Evolutionary conservation across 1,140 invertebrate genomes (phyloP).

Genomic region (Drosophila orena): DNA sequence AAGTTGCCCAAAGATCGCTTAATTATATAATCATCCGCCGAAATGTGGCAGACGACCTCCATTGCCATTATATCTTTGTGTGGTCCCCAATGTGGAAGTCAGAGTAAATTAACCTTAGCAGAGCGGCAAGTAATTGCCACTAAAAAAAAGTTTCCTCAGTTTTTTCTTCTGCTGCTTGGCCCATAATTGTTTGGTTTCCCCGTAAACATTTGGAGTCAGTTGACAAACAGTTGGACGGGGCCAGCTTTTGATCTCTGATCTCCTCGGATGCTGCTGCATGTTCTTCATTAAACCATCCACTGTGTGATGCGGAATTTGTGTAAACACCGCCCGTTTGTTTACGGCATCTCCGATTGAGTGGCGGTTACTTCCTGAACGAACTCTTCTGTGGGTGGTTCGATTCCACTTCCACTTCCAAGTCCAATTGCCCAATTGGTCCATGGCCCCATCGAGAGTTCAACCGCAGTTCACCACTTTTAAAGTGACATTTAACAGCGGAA

Average conservation of each 20-base stretch:
- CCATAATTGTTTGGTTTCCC: slow-evolving; percentile 66
- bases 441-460: slow-evolving; percentile 45
- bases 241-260: slow-evolving; percentile 65
- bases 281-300: slow-evolving; percentile 44
- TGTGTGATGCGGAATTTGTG: slow-evolving; percentile 33
- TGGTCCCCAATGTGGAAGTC: slow-evolving; percentile 51
- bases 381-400: slow-evolving; percentile 21
- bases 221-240: slow-evolving; percentile 63
- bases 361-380: slow-evolving; percentile 42
- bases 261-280: slow-evolving; percentile 31
- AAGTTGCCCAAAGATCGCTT: slow-evolving; percentile 38
- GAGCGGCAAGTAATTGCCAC: slow-evolving; percentile 54
- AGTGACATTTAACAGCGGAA: slow-evolving; percentile 57
- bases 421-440: slow-evolving; percentile 61
- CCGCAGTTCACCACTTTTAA: slow-evolving; percentile 39
- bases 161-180: neutral
- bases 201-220: slow-evolving; percentile 63
- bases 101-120: slow-evolving; percentile 53
- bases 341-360: slow-evolving; percentile 45
- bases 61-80: slow-evolving; percentile 36
- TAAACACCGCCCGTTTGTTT: slow-evolving; percentile 70
- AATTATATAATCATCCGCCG: slow-evolving; percentile 50
- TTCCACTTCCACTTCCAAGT: slow-evolving; percentile 5
- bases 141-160: slow-evolving; percentile 35
- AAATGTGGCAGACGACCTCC: slow-evolving; percentile 37